Evolutionary conservation across 2,113 vertebrate species (phyloP).

Genomic region (Phylloscopus trochiloides): DNA sequence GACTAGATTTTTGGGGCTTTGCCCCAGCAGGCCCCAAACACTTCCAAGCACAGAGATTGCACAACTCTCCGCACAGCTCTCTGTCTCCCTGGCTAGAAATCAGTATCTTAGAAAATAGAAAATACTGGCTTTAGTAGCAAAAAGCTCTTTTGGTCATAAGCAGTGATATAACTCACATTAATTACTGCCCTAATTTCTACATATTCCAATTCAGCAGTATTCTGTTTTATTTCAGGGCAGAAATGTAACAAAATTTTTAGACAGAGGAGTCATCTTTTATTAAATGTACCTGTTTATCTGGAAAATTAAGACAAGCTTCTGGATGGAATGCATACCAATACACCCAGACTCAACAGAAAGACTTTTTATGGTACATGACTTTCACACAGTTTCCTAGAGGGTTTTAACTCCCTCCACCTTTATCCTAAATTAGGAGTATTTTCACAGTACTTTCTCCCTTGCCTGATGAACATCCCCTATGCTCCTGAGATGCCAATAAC

Average conservation of each 20-base stretch:
- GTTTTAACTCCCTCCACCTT: neutral
- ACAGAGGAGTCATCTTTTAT: neutral
- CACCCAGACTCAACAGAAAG: neutral
- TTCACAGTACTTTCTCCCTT: neutral
- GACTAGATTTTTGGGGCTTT: neutral
- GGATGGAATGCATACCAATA: neutral
- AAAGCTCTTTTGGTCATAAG: neutral
- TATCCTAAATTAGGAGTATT: neutral
- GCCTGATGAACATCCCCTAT: neutral
- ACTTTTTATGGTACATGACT: neutral
- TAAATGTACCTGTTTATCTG: neutral
- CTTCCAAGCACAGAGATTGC: neutral
- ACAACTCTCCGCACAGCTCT: neutral
- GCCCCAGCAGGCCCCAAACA: neutral
- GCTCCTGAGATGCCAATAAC: neutral
- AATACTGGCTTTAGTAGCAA: neutral
- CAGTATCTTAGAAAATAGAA: neutral
- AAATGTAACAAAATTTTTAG: neutral
- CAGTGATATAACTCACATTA: neutral
- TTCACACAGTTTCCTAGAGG: neutral
- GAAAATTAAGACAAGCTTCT: slow-evolving; percentile 1
- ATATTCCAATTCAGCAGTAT: neutral
- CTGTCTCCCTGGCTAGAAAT: neutral
- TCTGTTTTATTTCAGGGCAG: neutral
- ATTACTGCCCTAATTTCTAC: neutral